A percentile compares a stretch with the other conserved stretches of the same genome.
Conservation (phyloP, 2,797 vertebrate species). For the Helostoma temminkii region DNA sequence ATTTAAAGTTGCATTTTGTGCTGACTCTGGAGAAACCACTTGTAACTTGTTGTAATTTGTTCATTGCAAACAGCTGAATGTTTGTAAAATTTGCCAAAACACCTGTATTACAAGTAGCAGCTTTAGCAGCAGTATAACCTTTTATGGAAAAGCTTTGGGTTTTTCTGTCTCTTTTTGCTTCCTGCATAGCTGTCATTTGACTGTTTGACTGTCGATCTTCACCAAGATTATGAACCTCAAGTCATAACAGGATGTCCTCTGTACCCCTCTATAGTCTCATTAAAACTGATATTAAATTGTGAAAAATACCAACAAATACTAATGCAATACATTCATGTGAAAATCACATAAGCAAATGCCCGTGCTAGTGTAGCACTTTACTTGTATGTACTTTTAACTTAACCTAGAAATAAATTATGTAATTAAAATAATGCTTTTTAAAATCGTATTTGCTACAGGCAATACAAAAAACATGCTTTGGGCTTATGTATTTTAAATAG, state of each 20-base stretch:
- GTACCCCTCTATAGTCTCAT: not conserved
- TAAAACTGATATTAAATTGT: not conserved
- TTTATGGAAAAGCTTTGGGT: constrained; percentile 36
- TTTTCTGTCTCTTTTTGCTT: constrained; percentile 31
- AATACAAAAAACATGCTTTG: constrained; percentile 18
- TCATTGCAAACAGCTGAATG: too few species aligned
- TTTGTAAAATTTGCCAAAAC: too few species aligned
- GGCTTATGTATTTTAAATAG: constrained; percentile 14
- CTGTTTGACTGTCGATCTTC: constrained; percentile 24
- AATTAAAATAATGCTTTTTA: not conserved
- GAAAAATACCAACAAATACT: not conserved
- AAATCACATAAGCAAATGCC: constrained; percentile 9
- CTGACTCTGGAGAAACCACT: too few species aligned
- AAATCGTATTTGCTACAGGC: constrained; percentile 7
- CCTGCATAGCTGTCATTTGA: constrained; percentile 28
- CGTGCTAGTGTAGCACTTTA: not conserved
- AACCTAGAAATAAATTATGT: not conserved
- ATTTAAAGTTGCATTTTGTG: too few species aligned
- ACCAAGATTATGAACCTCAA: constrained; percentile 16
- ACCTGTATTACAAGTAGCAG: constrained; percentile 60
- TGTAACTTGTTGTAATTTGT: too few species aligned
- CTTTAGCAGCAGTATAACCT: constrained; percentile 39
- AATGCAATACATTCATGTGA: too few species aligned
- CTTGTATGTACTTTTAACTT: not conserved
- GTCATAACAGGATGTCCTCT: constrained; percentile 16